These are phyloP conservation scores for Lepisosteus osseus DNA, from an alignment of 2,113 vertebrate species.

Conservation along the genomic window DNA sequence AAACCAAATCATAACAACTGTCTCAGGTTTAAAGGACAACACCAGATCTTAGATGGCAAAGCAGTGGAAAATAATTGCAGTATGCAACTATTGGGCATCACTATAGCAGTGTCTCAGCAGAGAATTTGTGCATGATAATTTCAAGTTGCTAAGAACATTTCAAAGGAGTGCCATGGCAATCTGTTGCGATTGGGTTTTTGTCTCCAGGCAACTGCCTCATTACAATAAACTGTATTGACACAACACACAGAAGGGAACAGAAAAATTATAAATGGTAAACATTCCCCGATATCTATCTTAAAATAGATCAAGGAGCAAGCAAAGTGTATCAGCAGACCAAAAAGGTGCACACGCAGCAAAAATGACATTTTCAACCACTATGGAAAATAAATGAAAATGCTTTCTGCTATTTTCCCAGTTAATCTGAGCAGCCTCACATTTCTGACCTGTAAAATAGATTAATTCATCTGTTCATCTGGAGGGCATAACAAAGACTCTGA, in stretches of 20 bases:
- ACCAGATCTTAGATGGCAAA: too few species aligned
- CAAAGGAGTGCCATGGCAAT: conserved; percentile 20
- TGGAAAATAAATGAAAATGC: conserved; percentile 30
- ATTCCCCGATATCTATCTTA: conserved; percentile 48
- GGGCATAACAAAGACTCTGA: too few species aligned
- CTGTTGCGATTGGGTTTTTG: conserved; percentile 31
- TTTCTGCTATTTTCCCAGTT: background rate
- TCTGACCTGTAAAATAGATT: too few species aligned
- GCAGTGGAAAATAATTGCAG: too few species aligned
- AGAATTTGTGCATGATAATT: conserved; percentile 4
- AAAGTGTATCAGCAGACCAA: conserved; percentile 25
- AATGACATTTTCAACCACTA: conserved; percentile 25
- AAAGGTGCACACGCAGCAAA: conserved; percentile 22
- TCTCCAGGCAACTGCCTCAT: conserved; percentile 45
- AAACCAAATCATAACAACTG: too few species aligned
- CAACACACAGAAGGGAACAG: conserved; percentile 29
- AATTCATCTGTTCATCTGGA: too few species aligned
- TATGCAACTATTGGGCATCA: background rate
- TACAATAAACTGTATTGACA: conserved; percentile 52
- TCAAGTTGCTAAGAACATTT: conserved; percentile 7
- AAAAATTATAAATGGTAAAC: conserved; percentile 45
- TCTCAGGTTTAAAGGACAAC: too few species aligned
- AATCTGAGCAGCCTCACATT: too few species aligned
- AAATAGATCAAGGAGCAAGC: conserved; percentile 38
- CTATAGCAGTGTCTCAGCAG: background rate